Conservation (phyloP, 2,113 vertebrate species). For the Neomonachus schauinslandi region DNA sequence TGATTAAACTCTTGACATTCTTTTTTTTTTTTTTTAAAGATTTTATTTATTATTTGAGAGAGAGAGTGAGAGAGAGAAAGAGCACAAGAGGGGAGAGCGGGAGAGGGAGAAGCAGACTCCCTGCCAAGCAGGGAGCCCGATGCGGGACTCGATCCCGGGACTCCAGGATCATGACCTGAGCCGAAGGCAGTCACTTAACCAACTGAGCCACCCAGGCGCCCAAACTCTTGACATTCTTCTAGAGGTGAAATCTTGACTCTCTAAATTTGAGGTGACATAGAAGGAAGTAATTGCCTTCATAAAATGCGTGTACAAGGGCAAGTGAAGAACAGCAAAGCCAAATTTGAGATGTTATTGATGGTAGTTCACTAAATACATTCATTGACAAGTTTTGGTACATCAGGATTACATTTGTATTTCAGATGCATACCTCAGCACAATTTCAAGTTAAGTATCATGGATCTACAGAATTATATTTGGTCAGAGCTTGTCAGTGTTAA, state of each 20-base stretch:
- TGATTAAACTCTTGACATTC: background rate
- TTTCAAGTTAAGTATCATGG: background rate
- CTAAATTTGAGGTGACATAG: background rate
- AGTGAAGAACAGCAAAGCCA: background rate
- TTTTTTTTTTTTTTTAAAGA: background rate
- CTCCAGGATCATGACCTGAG: too few relatives aligned
- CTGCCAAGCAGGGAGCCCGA: too few relatives aligned
- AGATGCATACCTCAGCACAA: background rate
- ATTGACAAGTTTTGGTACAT: constrained; percentile 14
- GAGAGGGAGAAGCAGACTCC: too few relatives aligned
- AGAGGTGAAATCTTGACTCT: constrained; percentile 29
- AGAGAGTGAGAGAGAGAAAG: too few relatives aligned
- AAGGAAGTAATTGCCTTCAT: constrained; percentile 11
- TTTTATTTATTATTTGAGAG: too few relatives aligned
- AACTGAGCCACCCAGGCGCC: too few relatives aligned
- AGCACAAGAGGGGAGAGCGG: too few relatives aligned
- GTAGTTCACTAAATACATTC: background rate
- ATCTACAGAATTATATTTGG: background rate
- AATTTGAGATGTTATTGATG: background rate
- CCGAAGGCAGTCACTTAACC: too few relatives aligned
- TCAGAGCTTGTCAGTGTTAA: background rate
- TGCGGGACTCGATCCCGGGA: too few relatives aligned
- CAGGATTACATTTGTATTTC: constrained; percentile 20
- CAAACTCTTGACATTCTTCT: background rate
- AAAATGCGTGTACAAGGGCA: background rate